phyloP scores from a whole-genome alignment of 2,797 vertebrate species.

The Sebastiscus albofasciatus region DNA sequence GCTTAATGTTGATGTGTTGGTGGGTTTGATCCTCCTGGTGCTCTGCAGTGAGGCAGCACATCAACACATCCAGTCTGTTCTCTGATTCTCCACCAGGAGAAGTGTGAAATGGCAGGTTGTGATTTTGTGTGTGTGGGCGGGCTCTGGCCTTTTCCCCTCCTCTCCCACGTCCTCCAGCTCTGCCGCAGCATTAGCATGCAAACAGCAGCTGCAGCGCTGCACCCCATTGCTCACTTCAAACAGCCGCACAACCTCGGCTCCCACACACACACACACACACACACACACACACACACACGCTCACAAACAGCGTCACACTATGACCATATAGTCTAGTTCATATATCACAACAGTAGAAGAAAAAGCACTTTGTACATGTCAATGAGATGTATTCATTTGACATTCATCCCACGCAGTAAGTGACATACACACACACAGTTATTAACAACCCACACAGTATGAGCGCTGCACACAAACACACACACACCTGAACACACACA shows the following conservation, averaged over 20 bases:
- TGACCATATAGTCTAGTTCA: conserved; percentile 60
- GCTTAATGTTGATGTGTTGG: conserved; percentile 15
- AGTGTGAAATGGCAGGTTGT: conserved; percentile 67
- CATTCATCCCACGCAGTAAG: conserved; percentile 66
- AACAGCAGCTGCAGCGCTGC: conserved; percentile 77
- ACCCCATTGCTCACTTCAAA: conserved; percentile 77
- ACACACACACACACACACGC: conserved; percentile 24
- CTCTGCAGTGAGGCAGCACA: conserved; percentile 36
- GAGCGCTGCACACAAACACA: neutral
- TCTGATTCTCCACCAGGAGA: conserved; percentile 55
- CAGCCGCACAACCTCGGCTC: conserved; percentile 63
- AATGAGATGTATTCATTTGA: conserved; percentile 67
- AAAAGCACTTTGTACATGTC: conserved; percentile 66
- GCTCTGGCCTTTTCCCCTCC: conserved; percentile 82
- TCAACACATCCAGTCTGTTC: conserved; percentile 48
- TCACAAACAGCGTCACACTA: conserved; percentile 9
- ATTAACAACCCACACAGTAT: conserved; percentile 48
- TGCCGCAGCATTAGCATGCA: conserved; percentile 84
- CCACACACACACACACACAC: conserved; percentile 46
- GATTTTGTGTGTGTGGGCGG: conserved; percentile 62
- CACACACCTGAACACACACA: neutral
- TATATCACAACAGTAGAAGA: conserved; percentile 57
- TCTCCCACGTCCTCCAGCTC: conserved; percentile 83
- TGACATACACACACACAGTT: conserved; percentile 36
- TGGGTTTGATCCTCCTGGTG: conserved; percentile 41